Base-by-base conservation (phyloP, 2,113 vertebrate species). In the Coturnix japonica region DNA sequence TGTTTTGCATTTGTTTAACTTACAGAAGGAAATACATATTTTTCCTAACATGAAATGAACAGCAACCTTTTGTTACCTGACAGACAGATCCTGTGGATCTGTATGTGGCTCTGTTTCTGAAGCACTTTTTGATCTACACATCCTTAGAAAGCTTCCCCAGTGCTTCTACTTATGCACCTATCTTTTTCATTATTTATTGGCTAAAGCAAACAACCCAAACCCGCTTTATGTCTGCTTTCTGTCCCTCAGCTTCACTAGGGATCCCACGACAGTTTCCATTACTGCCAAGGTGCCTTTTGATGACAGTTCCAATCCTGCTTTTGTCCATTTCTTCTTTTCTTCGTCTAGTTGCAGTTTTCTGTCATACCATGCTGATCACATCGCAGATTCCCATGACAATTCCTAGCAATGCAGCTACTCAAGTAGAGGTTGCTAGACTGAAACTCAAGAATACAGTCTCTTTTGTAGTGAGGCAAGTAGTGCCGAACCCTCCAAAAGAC, bases 341-440 rank as follows among this genome's bases (percentile, higher is more conserved):
- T 88, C 78, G 90, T 85, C 60, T 46, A 81, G 13, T 13, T 87
- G 28, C 74, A 88, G 44, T 89, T 81, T 81, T 89, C 78, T 89
- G 76, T 88, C 85, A 80, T 25, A 69, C 67, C n/a, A 59, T 75
- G 89, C 83, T 93, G 91, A 33, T 93, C 92, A 85, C 69, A 84
- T 89, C 91, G 81, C 64, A 71, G 69, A 51, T 87, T 96, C 82
- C 90, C 88, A 77, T 23, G 92, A 84, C 75, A 73, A 63, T 90
- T 83, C 65, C 80, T 66, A 67, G 28, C 43, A 64, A 10, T 23
- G 17, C 51, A 87, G 7, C 54, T 72, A 30, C 57, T 44, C 21
- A 66, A 60, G 73, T 0, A 33, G 60, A 94, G 31, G 23, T 43
- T 90, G 49, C 87, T 78, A 73, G 60, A 26, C 35, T 81, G 74